phyloP scores from a whole-genome alignment of 2,888 invertebrate genomes.

The Parochlus steinenii region DNA sequence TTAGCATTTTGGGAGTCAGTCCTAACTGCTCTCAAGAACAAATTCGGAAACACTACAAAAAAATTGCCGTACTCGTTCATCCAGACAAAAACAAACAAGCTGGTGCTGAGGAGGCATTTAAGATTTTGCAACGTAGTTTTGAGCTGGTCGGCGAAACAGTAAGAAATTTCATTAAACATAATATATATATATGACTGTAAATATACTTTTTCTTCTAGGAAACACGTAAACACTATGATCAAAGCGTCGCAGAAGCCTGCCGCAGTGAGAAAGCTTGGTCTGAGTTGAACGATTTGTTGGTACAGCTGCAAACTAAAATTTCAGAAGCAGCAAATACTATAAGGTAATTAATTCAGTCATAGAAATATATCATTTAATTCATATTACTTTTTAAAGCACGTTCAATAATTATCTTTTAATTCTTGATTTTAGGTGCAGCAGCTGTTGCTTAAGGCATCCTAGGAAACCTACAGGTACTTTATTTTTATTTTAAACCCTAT shows the following conservation, averaged over 20 bases:
- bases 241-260: conserved; percentile 53
- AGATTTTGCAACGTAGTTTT: conserved; percentile 87
- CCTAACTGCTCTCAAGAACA: conserved; percentile 82
- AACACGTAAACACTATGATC: conserved; percentile 55
- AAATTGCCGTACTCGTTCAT: conserved; percentile 87
- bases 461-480: conserved; percentile 53
- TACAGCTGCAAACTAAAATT: conserved; percentile 83
- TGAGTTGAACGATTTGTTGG: conserved; percentile 71
- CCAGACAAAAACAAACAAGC: conserved; percentile 92
- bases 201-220: conserved; percentile 33
- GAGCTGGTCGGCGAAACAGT: conserved; percentile 87
- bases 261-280: conserved; percentile 78
- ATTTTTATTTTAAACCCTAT: neutral
- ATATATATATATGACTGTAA: conserved; percentile 9
- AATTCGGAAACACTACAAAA: conserved; percentile 84
- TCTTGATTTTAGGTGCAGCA: conserved; percentile 53
- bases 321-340: conserved; percentile 90
- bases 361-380: neutral
- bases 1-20: conserved; percentile 72
- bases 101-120: conserved; percentile 91
- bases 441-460: conserved; percentile 81
- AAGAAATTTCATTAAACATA: conserved; percentile 24
- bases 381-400: neutral
- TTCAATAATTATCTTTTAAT: neutral
- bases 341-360: conserved; percentile 25